Evolutionary conservation across 2,113 vertebrate genomes (phyloP).

Genomic region (Myotis yumanensis): DNA sequence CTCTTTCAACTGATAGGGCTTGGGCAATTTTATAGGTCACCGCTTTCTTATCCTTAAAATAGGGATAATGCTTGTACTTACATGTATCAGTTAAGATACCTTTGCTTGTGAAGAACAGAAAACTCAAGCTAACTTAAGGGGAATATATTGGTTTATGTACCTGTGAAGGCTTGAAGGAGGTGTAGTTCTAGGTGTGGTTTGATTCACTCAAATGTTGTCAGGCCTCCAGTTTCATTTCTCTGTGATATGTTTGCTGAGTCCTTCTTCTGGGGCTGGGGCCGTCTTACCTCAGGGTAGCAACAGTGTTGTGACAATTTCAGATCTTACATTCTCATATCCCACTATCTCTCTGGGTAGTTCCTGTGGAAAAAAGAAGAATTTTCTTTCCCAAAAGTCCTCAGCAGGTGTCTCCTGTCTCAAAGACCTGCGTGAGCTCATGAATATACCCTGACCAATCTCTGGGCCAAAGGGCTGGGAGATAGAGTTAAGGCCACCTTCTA

Average conservation of each 20-base stretch:
- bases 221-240: neutral
- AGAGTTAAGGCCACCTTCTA: neutral
- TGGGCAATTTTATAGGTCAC: neutral
- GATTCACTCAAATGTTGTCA: neutral
- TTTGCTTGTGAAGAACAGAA: neutral
- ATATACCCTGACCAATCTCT: neutral
- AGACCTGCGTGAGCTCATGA: neutral
- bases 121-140: neutral
- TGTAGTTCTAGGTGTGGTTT: neutral
- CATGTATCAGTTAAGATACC: neutral
- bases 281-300: neutral
- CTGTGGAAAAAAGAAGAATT: neutral
- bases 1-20: neutral
- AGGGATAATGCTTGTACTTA: neutral
- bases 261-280: neutral
- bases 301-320: neutral
- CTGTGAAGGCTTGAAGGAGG: neutral
- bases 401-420: neutral
- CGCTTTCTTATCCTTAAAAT: neutral
- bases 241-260: accelerated
- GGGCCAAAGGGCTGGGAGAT: neutral
- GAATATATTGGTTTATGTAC: neutral
- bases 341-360: neutral
- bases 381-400: neutral
- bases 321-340: neutral